Percentiles rank a stretch among this genome's conserved stretches.
These are phyloP conservation scores for Ectobius pallidus DNA, from an alignment of 2,888 invertebrate species.

Conservation along the genomic window DNA sequence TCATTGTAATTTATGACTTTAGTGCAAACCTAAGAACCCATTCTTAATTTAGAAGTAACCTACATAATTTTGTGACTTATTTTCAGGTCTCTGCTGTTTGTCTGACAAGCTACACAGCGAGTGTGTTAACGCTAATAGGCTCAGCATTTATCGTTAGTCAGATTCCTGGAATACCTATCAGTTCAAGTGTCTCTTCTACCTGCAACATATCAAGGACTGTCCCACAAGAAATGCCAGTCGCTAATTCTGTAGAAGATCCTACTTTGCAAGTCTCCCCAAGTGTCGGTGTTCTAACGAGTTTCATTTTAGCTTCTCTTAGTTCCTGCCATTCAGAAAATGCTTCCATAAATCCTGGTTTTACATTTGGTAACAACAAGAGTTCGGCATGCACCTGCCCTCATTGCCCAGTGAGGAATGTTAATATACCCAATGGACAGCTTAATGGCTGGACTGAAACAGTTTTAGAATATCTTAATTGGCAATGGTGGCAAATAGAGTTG, in stretches of 20 bases:
- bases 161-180: constrained; percentile 42
- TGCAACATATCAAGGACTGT: neutral
- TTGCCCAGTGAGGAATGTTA: neutral
- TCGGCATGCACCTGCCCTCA: neutral
- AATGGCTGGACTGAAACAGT: neutral
- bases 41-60: no score
- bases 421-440: neutral
- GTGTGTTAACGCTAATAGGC: constrained; percentile 64
- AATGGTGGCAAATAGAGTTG: neutral
- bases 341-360: neutral
- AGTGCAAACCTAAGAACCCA: no score
- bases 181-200: neutral
- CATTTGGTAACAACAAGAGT: neutral
- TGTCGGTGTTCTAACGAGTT: neutral
- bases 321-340: neutral
- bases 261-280: neutral
- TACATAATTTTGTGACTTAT: no score
- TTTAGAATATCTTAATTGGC: neutral
- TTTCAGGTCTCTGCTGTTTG: constrained; percentile 62
- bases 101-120: constrained; percentile 65
- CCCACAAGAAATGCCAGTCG: neutral
- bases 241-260: neutral
- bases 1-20: no score
- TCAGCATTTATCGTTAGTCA: constrained; percentile 59
- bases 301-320: constrained; percentile 19